Base-by-base conservation (phyloP, 2,113 vertebrate species). In the Chlamydotis undulata region DNA sequence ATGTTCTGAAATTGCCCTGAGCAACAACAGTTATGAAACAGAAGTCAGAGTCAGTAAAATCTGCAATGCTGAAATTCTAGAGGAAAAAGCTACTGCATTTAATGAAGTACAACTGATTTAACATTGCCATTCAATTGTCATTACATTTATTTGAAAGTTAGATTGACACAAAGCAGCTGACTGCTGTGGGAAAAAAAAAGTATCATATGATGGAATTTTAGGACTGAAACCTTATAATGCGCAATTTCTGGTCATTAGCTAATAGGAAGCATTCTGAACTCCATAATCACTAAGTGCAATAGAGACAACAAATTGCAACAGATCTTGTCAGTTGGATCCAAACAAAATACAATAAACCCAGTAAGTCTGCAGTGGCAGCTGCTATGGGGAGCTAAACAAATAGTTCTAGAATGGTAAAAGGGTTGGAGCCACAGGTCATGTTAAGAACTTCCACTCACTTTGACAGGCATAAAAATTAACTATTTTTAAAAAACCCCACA, bases 191-290 rank as follows among this genome's bases (percentile, higher is more conserved):
- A 45, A 52, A 75, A 76, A 73, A 75, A 73, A 73, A 78, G 35
- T 39, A 74, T 31, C 7, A 1, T 60, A 74, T 23, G 57, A 76
- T 49, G 22, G 43, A 78, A 74, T 90, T 87, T 90, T 11, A 61
- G 35, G 65, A 81, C 65, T 74, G 61, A 95, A 97, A 90, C 49
- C 45, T 94, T 90, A 81, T 60, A 83, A 84, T 16, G 69, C 74
- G 91, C n/a, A 70, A 89, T 96, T 95, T 94, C 61, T 96, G 68
- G 83, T 94, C 85, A 95, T 96, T 91, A 96, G 64, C 75, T 96
- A 94, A 94, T 91, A 82, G 10, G 63, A 87, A 96, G 50, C 57
- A 87, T 83, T 93, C 43, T 92, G 83, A 95, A 93, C 63, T 83
- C 47, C 33, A 79, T 88, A 86, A 87, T 60, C 14, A n/a, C 71